A percentile compares a stretch with the other conserved stretches of the same genome.
Conservation (phyloP, 2,797 vertebrate genomes). For the Sebastes dallii region DNA sequence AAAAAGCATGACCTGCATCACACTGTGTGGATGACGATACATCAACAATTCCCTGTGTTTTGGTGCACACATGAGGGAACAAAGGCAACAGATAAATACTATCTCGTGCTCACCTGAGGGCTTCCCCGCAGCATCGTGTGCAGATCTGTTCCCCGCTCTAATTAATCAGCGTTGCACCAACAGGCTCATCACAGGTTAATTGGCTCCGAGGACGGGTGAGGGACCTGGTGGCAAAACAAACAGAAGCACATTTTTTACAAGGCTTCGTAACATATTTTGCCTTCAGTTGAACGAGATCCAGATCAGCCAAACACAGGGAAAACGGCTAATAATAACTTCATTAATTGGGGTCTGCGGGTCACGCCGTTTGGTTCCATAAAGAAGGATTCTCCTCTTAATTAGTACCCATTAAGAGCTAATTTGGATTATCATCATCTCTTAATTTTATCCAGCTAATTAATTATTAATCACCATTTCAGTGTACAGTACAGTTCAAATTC, state of each 20-base stretch:
- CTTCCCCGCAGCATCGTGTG: slow-evolving; percentile 67
- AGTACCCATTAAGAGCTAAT: slow-evolving; percentile 83
- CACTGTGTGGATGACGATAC: neutral
- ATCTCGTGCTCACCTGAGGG: slow-evolving; percentile 85
- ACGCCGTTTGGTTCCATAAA: slow-evolving; percentile 78
- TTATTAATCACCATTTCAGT: slow-evolving; percentile 80
- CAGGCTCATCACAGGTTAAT: slow-evolving; percentile 86
- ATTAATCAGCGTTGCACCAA: slow-evolving; percentile 88
- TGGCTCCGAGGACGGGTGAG: slow-evolving; percentile 76
- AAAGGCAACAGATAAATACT: slow-evolving; percentile 75
- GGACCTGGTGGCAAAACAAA: slow-evolving; percentile 64
- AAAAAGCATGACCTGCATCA: neutral
- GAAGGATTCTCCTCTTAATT: slow-evolving; percentile 82
- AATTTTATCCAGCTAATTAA: slow-evolving; percentile 84
- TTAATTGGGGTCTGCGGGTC: slow-evolving; percentile 87
- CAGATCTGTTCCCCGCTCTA: slow-evolving; percentile 77
- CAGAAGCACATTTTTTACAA: slow-evolving; percentile 37
- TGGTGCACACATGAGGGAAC: slow-evolving; percentile 71
- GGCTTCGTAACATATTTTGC: slow-evolving; percentile 44
- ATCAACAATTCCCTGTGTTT: slow-evolving; percentile 51
- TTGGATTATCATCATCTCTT: slow-evolving; percentile 83
- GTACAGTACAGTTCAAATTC: slow-evolving; percentile 47
- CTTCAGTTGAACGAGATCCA: slow-evolving; percentile 41
- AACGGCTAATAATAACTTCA: slow-evolving; percentile 80
- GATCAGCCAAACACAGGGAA: slow-evolving; percentile 61